These are phyloP conservation scores for Limnephilus lunatus DNA, from an alignment of 2,888 invertebrate species.

Conservation along the genomic window DNA sequence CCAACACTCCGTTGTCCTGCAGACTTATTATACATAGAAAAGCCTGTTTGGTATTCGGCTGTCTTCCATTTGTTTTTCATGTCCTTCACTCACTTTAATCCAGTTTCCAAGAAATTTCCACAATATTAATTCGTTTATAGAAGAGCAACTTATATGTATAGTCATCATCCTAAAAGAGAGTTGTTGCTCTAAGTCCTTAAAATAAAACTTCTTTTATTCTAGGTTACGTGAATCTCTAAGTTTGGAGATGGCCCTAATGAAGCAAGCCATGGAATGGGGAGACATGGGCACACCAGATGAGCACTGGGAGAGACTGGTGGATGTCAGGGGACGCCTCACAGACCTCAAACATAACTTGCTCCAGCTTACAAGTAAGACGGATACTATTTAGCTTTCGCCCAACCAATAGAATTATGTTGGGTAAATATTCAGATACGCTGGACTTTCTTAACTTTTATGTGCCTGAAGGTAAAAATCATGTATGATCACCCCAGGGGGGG, in stretches of 20 bases:
- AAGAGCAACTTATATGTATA: neutral
- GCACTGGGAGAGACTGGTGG: conserved; percentile 76
- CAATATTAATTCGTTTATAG: neutral
- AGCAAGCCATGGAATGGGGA: conserved; percentile 76
- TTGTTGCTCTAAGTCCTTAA: neutral
- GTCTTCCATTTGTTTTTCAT: neutral
- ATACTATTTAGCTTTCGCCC: no score
- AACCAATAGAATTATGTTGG: no score
- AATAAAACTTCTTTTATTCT: neutral
- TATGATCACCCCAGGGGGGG: no score
- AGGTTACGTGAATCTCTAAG: conserved; percentile 73
- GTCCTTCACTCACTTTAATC: neutral
- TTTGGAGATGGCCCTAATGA: conserved; percentile 74
- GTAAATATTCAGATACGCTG: no score
- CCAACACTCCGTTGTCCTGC: neutral
- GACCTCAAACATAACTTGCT: conserved; percentile 74
- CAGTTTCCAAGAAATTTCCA: neutral
- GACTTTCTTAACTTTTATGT: no score
- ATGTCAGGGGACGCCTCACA: conserved; percentile 72
- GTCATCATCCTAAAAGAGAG: neutral
- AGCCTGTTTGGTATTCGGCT: neutral
- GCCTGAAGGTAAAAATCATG: no score
- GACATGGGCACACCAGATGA: conserved; percentile 74
- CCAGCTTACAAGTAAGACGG: conserved; percentile 66
- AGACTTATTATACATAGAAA: neutral